Conservation (phyloP, 2,113 vertebrate species). For the Rattus norvegicus region DNA sequence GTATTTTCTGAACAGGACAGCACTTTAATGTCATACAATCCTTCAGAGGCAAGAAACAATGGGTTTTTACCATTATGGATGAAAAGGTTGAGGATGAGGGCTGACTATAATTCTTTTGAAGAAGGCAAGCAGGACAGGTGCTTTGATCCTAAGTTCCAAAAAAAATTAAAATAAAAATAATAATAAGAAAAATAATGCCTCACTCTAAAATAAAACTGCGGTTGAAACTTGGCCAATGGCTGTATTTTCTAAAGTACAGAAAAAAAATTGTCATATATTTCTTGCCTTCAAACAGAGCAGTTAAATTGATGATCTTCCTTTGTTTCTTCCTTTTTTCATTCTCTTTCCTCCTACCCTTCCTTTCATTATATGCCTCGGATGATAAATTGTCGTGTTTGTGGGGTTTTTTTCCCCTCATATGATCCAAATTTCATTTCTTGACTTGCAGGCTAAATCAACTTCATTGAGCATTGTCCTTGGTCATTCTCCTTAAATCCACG, state of each 20-base stretch:
- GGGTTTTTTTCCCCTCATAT: constrained; percentile 36
- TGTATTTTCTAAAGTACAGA: constrained; percentile 44
- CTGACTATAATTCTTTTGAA: constrained; percentile 60
- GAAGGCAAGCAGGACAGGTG: constrained; percentile 31
- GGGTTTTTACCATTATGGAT: constrained; percentile 63
- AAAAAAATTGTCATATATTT: constrained; percentile 61
- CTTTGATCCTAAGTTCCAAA: constrained; percentile 54
- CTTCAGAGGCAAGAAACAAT: constrained; percentile 64
- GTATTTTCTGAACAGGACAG: constrained; percentile 28
- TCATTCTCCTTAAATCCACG: constrained; percentile 40
- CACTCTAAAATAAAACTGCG: constrained; percentile 15
- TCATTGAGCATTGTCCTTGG: constrained; percentile 18
- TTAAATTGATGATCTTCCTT: constrained; percentile 78
- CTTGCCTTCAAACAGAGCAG: constrained; percentile 59
- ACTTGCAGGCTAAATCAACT: constrained; percentile 42
- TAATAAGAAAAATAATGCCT: not conserved
- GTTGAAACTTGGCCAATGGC: constrained; percentile 50
- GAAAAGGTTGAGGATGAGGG: constrained; percentile 49
- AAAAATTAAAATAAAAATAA: constrained; percentile 42
- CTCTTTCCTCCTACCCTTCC: constrained; percentile 41
- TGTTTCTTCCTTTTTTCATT: constrained; percentile 75
- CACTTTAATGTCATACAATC: constrained; percentile 65
- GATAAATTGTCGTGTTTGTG: constrained; percentile 71
- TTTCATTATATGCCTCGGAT: constrained; percentile 67
- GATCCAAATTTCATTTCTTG: constrained; percentile 69